Base-by-base conservation (phyloP, 1,140 invertebrate genomes). In the Schmidtea mediterranea region DNA sequence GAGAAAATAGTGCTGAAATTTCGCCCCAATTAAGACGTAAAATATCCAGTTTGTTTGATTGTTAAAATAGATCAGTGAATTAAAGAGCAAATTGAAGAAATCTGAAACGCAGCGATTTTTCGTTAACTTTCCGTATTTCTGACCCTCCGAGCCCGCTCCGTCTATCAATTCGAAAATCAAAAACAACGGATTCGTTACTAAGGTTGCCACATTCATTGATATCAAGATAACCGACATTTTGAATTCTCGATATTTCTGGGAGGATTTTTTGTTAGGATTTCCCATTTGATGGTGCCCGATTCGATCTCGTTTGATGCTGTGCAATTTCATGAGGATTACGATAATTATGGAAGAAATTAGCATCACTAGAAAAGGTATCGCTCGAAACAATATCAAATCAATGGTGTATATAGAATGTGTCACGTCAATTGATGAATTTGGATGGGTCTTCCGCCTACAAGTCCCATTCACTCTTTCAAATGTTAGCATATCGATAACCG, bases 41-140 rank as follows among this genome's bases (percentile, higher is more conserved):
- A 45, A 45, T 21, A 45, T 45, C 15, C 43, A 45, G 19, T 24
- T 45, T 45, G 43, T 45, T 21, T 45, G 43, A 45, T 45, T 45
- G n/a, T 45, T 45, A 15, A 45, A 21, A 45, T 45, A 45, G n/a
- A 45, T 45, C 18, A 45, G 5, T 5, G 21, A 5, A 24, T 45
- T 45, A 21, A 45, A 45, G 5, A 45, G 21, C 2, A 19, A 8
- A 19, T 21, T 21, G 43, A 45, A 21, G n/a, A 45, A 15, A 22
- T 15, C 22, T 21, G 43, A 45, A 13, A 45, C 15, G 21, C 43
- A 45, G n/a, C 19, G 2, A n/a, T 45, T 21, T 8, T 45, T 16
- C 5, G 43, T 45, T 45, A 45, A n/a, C 9, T 45, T 45, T 5
- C 15, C 43, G 22, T 19, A 45, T 16, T 24, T 9, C n/a, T 21